Evolutionary conservation across 2,113 vertebrate genomes (phyloP).

Genomic region (Rhagologus leucostigma): DNA sequence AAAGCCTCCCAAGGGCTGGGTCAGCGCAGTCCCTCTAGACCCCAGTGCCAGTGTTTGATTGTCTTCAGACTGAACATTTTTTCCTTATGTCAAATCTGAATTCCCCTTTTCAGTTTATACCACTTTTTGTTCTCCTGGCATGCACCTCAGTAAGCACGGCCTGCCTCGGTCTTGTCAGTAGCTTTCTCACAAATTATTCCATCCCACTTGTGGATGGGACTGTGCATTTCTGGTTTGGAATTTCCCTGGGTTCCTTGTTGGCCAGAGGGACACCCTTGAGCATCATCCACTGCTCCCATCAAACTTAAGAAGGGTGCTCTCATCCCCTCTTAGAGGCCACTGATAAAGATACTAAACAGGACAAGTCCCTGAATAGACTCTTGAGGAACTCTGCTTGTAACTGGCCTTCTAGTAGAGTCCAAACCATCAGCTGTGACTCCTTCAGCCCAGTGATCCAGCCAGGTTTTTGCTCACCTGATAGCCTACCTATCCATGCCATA

Average conservation of each 20-base stretch:
- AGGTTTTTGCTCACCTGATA: neutral
- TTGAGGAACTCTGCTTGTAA: neutral
- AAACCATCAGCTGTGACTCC: neutral
- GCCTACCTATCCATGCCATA: rapidly evolving
- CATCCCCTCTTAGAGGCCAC: neutral
- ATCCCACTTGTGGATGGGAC: neutral
- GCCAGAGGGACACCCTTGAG: neutral
- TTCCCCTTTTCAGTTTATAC: neutral
- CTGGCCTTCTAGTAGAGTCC: neutral
- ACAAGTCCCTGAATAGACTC: neutral
- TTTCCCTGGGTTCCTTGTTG: neutral
- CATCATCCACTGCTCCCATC: neutral
- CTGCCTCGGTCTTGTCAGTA: neutral
- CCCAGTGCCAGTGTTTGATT: neutral
- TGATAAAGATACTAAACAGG: neutral
- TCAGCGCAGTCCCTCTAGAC: neutral
- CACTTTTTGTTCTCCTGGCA: rapidly evolving
- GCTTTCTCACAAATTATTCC: neutral
- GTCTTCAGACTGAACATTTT: neutral
- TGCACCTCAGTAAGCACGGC: rapidly evolving
- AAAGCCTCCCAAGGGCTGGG: neutral
- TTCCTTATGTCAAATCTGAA: neutral
- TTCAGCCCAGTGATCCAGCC: neutral
- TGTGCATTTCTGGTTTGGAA: neutral
- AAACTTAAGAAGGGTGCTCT: neutral